Evolutionary conservation across 2,113 vertebrate species (phyloP).

Genomic region (Chaetops frenatus): DNA sequence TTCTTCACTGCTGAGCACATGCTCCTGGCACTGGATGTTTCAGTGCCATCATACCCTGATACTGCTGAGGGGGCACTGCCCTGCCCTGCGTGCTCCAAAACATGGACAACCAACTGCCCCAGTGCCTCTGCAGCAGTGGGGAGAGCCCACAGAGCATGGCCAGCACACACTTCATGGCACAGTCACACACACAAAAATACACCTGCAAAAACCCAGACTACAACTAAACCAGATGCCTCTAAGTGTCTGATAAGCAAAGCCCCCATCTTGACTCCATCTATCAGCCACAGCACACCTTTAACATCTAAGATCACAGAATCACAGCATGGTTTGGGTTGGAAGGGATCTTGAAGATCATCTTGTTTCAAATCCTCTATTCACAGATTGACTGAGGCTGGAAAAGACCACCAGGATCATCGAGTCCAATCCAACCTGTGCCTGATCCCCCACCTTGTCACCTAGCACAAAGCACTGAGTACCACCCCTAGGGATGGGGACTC

Average conservation of each 20-base stretch:
- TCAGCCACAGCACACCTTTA: neutral
- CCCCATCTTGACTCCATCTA: neutral
- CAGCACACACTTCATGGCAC: neutral
- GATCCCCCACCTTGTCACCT: neutral
- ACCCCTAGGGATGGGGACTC: neutral
- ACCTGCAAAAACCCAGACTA: neutral
- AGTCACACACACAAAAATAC: neutral
- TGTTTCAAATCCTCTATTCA: neutral
- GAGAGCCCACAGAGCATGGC: neutral
- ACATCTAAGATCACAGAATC: neutral
- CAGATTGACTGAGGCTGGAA: neutral
- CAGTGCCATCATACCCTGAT: neutral
- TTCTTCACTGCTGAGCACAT: neutral
- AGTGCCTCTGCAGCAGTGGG: neutral
- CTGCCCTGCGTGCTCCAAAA: neutral
- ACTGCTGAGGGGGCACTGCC: neutral
- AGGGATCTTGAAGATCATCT: neutral
- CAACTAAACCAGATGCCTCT: neutral
- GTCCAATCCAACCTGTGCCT: neutral
- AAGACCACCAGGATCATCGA: neutral
- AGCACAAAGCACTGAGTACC: neutral
- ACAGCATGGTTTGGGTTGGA: neutral
- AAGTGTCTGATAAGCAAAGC: neutral
- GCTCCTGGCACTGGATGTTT: neutral
- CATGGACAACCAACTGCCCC: neutral